Conservation (phyloP, 2,797 vertebrate genomes). For the Nasua narica region DNA sequence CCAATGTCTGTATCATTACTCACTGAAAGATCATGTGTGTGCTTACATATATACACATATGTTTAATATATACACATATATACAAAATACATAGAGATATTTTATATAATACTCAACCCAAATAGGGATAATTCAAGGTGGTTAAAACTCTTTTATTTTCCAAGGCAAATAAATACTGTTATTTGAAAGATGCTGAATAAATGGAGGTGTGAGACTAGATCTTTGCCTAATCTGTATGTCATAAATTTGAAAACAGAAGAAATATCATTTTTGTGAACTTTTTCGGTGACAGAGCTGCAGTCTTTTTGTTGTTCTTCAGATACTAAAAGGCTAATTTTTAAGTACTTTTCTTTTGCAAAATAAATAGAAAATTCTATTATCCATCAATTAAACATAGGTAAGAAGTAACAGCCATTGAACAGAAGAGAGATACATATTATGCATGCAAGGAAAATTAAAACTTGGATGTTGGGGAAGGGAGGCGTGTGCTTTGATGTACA, state of each 20-base stretch:
- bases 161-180: slow-evolving; percentile 11
- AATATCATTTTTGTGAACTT: neutral
- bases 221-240: neutral
- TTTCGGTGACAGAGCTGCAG: neutral
- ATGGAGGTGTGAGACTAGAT: neutral
- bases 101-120: neutral
- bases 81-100: neutral
- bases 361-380: slow-evolving; percentile 71
- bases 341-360: slow-evolving; percentile 37
- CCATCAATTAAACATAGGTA: slow-evolving; percentile 82
- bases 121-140: neutral
- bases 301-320: neutral
- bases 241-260: neutral
- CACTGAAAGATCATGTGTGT: neutral
- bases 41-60: neutral
- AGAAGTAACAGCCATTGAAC: slow-evolving; percentile 77
- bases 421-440: slow-evolving; percentile 82
- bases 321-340: slow-evolving; percentile 75
- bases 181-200: slow-evolving; percentile 5
- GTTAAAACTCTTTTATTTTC: slow-evolving; percentile 33
- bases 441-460: slow-evolving; percentile 84
- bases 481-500: slow-evolving; percentile 84
- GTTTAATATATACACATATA: neutral
- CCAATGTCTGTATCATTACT: neutral
- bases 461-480: slow-evolving; percentile 79